Conservation (phyloP, 2,888 invertebrate species). For the Aromia moschata region DNA sequence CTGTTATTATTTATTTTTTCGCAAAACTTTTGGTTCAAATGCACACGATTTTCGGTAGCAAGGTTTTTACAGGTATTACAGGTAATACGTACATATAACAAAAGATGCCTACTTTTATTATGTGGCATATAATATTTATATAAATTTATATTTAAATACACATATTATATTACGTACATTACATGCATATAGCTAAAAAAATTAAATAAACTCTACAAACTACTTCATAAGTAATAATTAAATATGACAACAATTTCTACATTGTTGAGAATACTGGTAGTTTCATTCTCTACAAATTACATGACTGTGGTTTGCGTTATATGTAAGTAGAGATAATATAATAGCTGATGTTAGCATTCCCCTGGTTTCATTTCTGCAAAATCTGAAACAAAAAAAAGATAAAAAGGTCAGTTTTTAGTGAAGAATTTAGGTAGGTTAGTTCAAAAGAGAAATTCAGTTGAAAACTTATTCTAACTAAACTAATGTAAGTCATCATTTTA, state of each 20-base stretch:
- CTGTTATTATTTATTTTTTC: too few relatives aligned
- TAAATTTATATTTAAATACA: constrained; percentile 1
- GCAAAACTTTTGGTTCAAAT: too few relatives aligned
- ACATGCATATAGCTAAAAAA: constrained; percentile 17
- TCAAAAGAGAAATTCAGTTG: too few relatives aligned
- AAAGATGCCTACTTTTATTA: too few relatives aligned
- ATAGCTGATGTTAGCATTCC: constrained; percentile 62
- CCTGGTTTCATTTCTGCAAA: constrained; percentile 69
- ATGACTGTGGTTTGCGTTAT: background rate
- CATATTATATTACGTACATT: constrained; percentile 11
- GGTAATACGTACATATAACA: too few relatives aligned
- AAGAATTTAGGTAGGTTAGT: too few relatives aligned
- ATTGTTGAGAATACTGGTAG: constrained; percentile 25
- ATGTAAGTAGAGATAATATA: background rate
- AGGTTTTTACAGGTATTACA: too few relatives aligned
- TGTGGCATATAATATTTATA: too few relatives aligned
- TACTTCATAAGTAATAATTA: constrained; percentile 16
- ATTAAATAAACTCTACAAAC: constrained; percentile 22
- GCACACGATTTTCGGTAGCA: too few relatives aligned
- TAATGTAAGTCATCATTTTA: too few relatives aligned
- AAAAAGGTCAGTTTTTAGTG: too few relatives aligned
- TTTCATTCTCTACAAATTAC: constrained; percentile 17
- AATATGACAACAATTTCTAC: constrained; percentile 8
- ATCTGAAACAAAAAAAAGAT: constrained; percentile 64
- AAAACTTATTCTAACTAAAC: too few relatives aligned